phyloP scores from a whole-genome alignment of 2,113 vertebrate genomes.

The Coptodon rendalli region DNA sequence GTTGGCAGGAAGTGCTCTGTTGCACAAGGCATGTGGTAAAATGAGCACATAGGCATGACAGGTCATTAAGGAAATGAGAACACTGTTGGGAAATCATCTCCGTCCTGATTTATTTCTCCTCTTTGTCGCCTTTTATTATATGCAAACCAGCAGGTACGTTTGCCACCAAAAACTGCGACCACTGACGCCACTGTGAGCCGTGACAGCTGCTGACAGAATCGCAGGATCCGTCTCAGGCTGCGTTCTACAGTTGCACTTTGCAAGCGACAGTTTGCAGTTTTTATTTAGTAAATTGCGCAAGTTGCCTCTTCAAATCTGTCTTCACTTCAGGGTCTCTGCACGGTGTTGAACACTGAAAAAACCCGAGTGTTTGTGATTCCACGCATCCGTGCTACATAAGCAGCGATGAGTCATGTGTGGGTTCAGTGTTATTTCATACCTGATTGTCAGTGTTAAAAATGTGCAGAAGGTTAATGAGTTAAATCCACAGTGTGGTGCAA shows the following conservation, averaged over 20 bases:
- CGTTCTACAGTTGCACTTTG: background rate
- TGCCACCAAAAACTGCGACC: background rate
- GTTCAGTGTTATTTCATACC: background rate
- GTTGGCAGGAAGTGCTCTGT: conserved; percentile 46
- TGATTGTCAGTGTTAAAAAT: background rate
- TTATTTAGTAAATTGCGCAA: background rate
- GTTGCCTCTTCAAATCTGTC: background rate
- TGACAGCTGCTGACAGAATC: background rate
- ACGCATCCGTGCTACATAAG: background rate
- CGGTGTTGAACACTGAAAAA: background rate
- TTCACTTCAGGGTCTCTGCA: background rate
- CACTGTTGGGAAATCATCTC: conserved; percentile 40
- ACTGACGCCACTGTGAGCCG: background rate
- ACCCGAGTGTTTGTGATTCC: background rate
- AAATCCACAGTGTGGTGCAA: background rate
- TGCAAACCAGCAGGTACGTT: background rate
- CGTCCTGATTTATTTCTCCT: background rate
- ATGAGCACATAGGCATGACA: conserved; percentile 15
- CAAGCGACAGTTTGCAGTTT: conserved; percentile 2
- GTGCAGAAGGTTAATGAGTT: background rate
- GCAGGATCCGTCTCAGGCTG: background rate
- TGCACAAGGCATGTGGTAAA: conserved; percentile 48
- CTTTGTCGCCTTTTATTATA: background rate
- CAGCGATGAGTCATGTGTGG: background rate
- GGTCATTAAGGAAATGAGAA: conserved; percentile 13